A percentile compares a stretch with the other conserved stretches of the same genome.
These are phyloP conservation scores for Equus przewalskii DNA, from an alignment of 2,113 vertebrate genomes.

Conservation along the genomic window DNA sequence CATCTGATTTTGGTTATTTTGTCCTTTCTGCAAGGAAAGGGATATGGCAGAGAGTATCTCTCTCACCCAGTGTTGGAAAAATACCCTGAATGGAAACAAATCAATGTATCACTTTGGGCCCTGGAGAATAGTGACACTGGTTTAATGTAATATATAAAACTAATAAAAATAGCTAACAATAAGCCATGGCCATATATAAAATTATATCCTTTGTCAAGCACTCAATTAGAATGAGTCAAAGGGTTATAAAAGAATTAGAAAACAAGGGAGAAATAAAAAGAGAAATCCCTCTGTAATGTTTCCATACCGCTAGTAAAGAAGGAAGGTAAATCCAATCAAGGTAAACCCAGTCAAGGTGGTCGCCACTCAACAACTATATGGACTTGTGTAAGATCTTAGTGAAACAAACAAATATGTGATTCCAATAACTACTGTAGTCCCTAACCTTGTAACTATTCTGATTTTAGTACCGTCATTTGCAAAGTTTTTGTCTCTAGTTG, in stretches of 20 bases:
- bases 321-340: neutral
- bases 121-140: neutral
- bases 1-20: neutral
- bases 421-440: fast-evolving
- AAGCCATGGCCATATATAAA: neutral
- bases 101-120: neutral
- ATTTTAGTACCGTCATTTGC: neutral
- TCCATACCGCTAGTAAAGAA: neutral
- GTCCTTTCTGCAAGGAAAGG: neutral
- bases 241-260: neutral
- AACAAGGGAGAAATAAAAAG: neutral
- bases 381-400: neutral
- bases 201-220: neutral
- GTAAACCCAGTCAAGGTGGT: neutral
- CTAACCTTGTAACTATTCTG: neutral
- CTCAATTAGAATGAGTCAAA: neutral
- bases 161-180: neutral
- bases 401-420: neutral
- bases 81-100: neutral
- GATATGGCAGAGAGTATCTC: neutral
- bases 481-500: neutral
- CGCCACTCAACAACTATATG: neutral
- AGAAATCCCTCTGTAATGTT: neutral
- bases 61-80: neutral
- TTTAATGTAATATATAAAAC: neutral